Percentiles rank a stretch among this genome's conserved stretches.
These are phyloP conservation scores for Sarcophaga peregrina DNA, from an alignment of 1,140 invertebrate species.

Conservation along the genomic window DNA sequence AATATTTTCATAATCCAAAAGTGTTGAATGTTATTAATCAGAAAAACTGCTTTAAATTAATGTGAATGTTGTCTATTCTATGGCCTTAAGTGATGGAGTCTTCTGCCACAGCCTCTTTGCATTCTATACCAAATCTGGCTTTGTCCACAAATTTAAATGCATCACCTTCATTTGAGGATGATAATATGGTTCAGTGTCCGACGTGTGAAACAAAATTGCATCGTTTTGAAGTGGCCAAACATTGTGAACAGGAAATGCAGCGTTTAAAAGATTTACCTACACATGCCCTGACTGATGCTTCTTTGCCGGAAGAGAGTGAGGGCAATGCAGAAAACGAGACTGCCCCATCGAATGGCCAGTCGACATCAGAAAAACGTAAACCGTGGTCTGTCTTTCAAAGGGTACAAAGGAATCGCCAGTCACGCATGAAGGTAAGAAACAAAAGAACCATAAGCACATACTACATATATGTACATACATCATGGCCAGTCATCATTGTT, in stretches of 20 bases:
- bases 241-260: conserved; percentile 81
- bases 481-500: no score
- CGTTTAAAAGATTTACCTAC: conserved; percentile 74
- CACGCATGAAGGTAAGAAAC: conserved; percentile 61
- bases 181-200: conserved; percentile 72
- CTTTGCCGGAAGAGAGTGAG: neutral
- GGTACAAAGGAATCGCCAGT: conserved; percentile 69
- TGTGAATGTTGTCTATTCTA: neutral
- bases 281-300: neutral
- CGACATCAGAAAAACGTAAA: conserved; percentile 60
- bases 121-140: conserved; percentile 3
- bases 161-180: neutral
- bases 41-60: neutral
- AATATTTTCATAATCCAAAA: neutral
- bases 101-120: neutral
- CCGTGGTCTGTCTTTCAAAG: conserved; percentile 64
- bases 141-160: neutral
- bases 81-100: conserved; percentile 11
- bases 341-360: neutral
- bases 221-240: conserved; percentile 78
- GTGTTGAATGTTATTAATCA: no score
- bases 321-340: neutral
- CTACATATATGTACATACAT: no score
- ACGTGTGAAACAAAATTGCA: conserved; percentile 82
- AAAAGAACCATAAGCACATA: neutral